A percentile compares a stretch with the other conserved stretches of the same genome.
Evolutionary conservation across 2,888 invertebrate species (phyloP).

Genomic region (Lasioglossum villosulum): DNA sequence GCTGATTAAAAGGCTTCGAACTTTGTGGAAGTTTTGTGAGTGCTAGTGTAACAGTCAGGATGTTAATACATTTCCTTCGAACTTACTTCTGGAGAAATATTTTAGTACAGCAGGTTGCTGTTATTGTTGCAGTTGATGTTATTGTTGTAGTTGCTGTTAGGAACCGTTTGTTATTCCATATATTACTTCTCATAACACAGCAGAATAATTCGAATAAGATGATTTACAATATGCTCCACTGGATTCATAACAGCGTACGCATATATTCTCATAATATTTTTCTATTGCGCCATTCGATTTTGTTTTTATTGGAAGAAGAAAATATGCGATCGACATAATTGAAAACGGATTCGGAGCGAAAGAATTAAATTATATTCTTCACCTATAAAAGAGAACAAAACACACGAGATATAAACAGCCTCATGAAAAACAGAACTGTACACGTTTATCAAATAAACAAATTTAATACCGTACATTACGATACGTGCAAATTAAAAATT

Average conservation of each 20-base stretch:
- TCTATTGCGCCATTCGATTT: neutral
- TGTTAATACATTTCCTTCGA: neutral
- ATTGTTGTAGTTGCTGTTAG: neutral
- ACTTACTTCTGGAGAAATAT: neutral
- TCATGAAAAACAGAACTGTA: neutral
- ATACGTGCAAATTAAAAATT: neutral
- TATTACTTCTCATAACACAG: conserved; percentile 9
- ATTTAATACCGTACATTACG: neutral
- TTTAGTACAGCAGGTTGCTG: neutral
- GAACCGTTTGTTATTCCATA: neutral
- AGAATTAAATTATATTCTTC: neutral
- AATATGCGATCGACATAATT: neutral
- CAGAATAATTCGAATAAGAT: neutral
- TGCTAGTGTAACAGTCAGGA: neutral
- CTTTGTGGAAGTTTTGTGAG: neutral
- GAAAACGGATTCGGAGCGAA: neutral
- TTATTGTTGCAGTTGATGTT: conserved; percentile 1
- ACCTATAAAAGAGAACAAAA: neutral
- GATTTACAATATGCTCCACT: neutral
- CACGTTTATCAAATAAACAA: neutral
- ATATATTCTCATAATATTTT: neutral
- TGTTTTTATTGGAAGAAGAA: neutral
- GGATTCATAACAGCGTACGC: neutral
- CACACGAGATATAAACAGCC: neutral
- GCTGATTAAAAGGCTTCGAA: conserved; percentile 10